Percentiles rank a stretch among this genome's conserved stretches.
Evolutionary conservation across 2,888 invertebrate genomes (phyloP).

Genomic region (Leptothorax acervorum): DNA sequence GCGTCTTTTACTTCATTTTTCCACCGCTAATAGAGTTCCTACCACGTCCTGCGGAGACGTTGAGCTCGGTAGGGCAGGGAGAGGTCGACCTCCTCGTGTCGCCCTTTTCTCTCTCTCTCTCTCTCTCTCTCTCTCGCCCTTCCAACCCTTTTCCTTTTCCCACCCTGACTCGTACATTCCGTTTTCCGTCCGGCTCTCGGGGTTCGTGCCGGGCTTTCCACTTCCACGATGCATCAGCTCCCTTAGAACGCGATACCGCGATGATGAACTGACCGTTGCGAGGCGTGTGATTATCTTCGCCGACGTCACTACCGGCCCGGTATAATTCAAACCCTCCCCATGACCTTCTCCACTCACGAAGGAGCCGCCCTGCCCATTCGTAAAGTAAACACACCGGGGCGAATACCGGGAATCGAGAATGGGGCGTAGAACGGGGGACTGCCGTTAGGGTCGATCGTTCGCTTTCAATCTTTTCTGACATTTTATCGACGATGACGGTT

Average conservation of each 20-base stretch:
- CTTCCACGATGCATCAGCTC: constrained; percentile 80
- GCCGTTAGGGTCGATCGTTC: constrained; percentile 24
- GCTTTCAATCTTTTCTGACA: constrained; percentile 50
- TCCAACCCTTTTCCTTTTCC: background rate
- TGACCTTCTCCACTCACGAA: constrained; percentile 20
- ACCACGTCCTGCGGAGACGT: constrained; percentile 41
- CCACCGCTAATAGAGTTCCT: constrained; percentile 76
- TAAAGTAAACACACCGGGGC: constrained; percentile 66
- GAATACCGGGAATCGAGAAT: constrained; percentile 10
- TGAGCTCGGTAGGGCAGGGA: background rate
- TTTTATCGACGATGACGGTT: constrained; percentile 50
- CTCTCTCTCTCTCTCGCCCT: background rate
- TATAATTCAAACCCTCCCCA: constrained; percentile 75
- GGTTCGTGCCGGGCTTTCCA: constrained; percentile 78
- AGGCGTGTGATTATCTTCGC: constrained; percentile 83
- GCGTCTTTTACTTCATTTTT: constrained; percentile 64
- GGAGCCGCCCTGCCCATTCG: constrained; percentile 21
- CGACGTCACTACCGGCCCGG: constrained; percentile 78
- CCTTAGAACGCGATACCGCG: constrained; percentile 77
- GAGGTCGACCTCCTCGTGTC: background rate
- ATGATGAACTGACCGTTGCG: constrained; percentile 82
- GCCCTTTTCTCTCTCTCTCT: background rate
- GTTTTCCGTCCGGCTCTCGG: constrained; percentile 54
- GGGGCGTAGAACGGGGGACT: background rate
- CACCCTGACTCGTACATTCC: constrained; percentile 34